Evolutionary conservation across 2,888 invertebrate species (phyloP).

Genomic region (Ellobium chinense): DNA sequence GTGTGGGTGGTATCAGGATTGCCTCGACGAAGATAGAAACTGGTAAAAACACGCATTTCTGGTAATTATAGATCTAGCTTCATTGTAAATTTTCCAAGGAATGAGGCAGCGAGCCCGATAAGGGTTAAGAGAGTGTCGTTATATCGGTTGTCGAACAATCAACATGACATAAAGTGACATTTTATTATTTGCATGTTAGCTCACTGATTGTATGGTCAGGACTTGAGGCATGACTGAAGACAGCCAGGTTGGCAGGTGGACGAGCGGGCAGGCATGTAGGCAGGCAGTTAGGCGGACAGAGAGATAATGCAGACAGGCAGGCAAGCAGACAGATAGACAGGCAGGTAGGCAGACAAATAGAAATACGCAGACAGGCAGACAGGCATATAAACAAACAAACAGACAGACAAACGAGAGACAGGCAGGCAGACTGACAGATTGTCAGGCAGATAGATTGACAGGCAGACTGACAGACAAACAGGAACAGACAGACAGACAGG

Average conservation of each 20-base stretch:
- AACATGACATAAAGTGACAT: too few species aligned
- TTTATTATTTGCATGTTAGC: too few species aligned
- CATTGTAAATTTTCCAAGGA: too few species aligned
- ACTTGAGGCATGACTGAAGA: neutral
- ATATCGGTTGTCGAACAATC: too few species aligned
- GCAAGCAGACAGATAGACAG: neutral
- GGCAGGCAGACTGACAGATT: neutral
- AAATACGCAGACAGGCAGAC: neutral
- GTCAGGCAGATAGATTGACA: neutral
- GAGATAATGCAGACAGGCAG: neutral
- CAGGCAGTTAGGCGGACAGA: neutral
- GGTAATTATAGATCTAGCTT: too few species aligned
- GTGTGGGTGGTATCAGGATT: too few species aligned
- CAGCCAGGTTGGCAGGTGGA: neutral
- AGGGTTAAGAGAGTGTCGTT: too few species aligned
- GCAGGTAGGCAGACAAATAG: too few species aligned
- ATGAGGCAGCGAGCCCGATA: too few species aligned
- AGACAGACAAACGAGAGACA: neutral
- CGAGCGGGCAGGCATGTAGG: neutral
- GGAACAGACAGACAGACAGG: neutral
- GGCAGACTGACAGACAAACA: neutral
- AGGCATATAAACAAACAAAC: neutral
- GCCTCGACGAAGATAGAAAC: too few species aligned
- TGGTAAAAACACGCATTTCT: too few species aligned
- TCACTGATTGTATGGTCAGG: too few species aligned